A percentile compares a stretch with the other conserved stretches of the same genome.
Conservation (phyloP, 1,140 invertebrate species). For the Melitaea cinxia region DNA sequence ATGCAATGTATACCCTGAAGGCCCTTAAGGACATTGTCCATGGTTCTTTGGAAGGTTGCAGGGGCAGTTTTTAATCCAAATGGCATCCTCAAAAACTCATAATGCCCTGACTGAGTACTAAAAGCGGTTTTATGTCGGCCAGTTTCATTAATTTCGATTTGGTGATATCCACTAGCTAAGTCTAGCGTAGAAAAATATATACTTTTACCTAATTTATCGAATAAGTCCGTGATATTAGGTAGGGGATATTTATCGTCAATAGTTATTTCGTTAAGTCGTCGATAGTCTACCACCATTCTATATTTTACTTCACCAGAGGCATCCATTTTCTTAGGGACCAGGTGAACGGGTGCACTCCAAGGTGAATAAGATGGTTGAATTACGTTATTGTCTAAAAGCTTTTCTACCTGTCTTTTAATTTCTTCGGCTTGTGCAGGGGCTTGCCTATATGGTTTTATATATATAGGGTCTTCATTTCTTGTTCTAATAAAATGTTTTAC, state of each 20-base stretch:
- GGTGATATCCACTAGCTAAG: slow-evolving; percentile 35
- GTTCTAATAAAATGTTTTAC: no score
- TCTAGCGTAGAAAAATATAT: slow-evolving; percentile 33
- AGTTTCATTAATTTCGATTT: slow-evolving; percentile 29
- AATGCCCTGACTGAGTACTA: slow-evolving; percentile 31
- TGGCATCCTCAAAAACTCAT: slow-evolving; percentile 32
- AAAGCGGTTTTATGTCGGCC: slow-evolving; percentile 31
- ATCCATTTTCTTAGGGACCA: slow-evolving; percentile 34
- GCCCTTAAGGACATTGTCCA: slow-evolving; percentile 38
- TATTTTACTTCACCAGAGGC: slow-evolving; percentile 23
- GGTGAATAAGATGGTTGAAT: slow-evolving; percentile 26
- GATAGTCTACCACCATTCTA: neutral
- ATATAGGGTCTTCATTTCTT: slow-evolving; percentile 36
- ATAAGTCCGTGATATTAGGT: neutral
- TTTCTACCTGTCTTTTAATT: slow-evolving; percentile 35
- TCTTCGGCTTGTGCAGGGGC: slow-evolving; percentile 24
- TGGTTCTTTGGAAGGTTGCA: slow-evolving; percentile 34
- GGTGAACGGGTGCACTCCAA: slow-evolving; percentile 32
- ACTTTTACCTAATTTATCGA: slow-evolving; percentile 35
- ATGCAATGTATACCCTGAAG: no score
- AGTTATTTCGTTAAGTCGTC: neutral
- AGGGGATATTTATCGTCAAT: neutral
- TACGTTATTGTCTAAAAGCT: slow-evolving; percentile 34
- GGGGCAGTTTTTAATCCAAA: slow-evolving; percentile 39
- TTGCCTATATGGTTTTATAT: slow-evolving; percentile 26